A percentile compares a stretch with the other conserved stretches of the same genome.
phyloP scores from a whole-genome alignment of 2,113 vertebrate genomes.

The Tupaia chinensis region DNA sequence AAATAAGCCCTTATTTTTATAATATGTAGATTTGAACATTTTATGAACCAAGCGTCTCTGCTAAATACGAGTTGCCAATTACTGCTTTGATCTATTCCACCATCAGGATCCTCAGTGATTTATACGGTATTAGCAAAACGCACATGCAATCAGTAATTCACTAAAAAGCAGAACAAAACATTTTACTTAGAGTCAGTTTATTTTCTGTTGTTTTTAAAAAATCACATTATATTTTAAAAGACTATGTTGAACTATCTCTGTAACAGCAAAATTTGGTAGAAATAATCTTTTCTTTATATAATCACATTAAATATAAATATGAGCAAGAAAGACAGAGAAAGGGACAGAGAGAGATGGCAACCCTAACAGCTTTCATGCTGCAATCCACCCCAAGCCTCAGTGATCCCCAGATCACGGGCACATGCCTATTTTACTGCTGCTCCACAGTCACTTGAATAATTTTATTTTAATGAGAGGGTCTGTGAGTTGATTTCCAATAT shows the following conservation, averaged over 20 bases:
- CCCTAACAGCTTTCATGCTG: no score
- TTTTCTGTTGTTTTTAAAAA: background rate
- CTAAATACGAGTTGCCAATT: background rate
- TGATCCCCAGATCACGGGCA: no score
- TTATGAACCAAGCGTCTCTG: background rate
- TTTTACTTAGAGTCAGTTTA: background rate
- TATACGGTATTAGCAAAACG: background rate
- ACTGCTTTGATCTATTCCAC: background rate
- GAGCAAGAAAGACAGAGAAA: no score
- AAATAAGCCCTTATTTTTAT: background rate
- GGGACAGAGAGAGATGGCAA: no score
- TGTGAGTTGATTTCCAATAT: slow-evolving; percentile 32
- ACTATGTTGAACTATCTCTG: background rate
- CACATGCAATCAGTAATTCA: background rate
- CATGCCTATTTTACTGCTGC: no score
- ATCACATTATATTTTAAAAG: background rate
- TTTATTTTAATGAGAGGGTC: background rate
- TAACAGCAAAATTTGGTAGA: background rate
- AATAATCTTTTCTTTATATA: background rate
- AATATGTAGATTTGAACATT: slow-evolving; percentile 13
- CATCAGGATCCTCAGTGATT: background rate
- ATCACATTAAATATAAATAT: background rate
- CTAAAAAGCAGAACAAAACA: background rate
- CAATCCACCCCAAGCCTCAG: no score
- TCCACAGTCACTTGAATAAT: background rate